These are phyloP conservation scores for Catharus minimus DNA, from an alignment of 2,113 vertebrate species.

Conservation along the genomic window DNA sequence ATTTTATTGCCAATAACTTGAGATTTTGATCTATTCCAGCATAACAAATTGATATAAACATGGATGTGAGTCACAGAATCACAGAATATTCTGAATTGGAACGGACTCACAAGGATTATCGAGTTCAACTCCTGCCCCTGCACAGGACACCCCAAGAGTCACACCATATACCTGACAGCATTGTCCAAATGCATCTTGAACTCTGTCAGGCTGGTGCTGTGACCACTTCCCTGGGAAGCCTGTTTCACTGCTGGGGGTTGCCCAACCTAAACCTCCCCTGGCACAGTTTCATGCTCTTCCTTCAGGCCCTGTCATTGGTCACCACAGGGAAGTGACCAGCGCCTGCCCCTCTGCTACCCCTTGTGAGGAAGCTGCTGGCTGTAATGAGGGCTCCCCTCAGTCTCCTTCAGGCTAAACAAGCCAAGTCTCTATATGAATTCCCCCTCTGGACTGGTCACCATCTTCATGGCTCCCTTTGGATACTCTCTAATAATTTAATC, in stretches of 20 bases:
- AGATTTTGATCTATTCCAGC: background rate
- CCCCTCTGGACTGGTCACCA: background rate
- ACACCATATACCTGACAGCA: background rate
- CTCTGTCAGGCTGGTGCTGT: background rate
- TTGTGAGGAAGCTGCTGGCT: background rate
- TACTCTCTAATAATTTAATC: background rate
- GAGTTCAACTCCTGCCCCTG: background rate
- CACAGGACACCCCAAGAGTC: background rate
- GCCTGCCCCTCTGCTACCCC: background rate
- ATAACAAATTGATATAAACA: background rate
- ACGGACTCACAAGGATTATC: background rate
- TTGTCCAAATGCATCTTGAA: background rate
- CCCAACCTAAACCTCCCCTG: background rate
- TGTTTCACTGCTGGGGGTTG: background rate
- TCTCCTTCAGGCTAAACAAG: background rate
- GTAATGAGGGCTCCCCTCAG: background rate
- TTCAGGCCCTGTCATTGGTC: background rate
- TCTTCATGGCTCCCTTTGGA: background rate
- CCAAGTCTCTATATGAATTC: background rate
- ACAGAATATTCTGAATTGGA: background rate
- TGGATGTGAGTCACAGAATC: background rate
- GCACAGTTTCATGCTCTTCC: background rate
- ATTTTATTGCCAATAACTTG: background rate
- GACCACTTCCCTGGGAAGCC: background rate
- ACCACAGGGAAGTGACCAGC: background rate